Conservation (phyloP, 2,888 invertebrate species). For the Amiota minor region DNA sequence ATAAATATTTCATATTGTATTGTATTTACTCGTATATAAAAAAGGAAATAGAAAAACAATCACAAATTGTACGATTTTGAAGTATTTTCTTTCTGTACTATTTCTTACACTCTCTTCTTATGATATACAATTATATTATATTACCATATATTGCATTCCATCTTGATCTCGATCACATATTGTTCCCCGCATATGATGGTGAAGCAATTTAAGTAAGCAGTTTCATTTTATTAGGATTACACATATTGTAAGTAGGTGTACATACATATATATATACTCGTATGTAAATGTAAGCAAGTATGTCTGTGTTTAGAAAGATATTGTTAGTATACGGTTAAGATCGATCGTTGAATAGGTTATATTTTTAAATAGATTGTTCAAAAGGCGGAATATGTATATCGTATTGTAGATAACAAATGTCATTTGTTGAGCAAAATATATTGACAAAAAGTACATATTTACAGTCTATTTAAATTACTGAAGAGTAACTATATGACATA, state of each 20-base stretch:
- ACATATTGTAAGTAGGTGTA: no score
- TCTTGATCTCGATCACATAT: constrained; percentile 6
- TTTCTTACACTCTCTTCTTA: constrained; percentile 2
- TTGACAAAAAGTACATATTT: neutral
- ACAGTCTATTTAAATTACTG: neutral
- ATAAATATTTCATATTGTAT: constrained; percentile 30
- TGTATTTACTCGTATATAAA: constrained; percentile 31
- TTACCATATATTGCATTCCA: constrained; percentile 28
- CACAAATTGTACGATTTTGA: constrained; percentile 53
- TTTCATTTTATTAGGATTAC: constrained; percentile 23
- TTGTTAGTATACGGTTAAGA: no score
- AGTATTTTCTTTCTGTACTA: constrained; percentile 26
- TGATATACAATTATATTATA: neutral
- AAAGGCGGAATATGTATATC: neutral
- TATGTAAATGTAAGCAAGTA: constrained; percentile 27
- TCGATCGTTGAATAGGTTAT: no score
- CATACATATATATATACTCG: no score
- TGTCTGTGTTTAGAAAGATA: neutral
- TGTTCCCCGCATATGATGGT: neutral
- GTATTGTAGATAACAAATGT: neutral
- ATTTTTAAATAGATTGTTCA: neutral
- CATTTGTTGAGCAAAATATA: neutral
- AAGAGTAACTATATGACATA: neutral
- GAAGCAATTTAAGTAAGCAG: constrained; percentile 40
- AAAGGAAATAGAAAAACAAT: constrained; percentile 52